Evolutionary conservation across 2,113 vertebrate genomes (phyloP), one percentile per base, ranked within the genome.

Genomic region (Heloderma charlesbogerti): DNA sequence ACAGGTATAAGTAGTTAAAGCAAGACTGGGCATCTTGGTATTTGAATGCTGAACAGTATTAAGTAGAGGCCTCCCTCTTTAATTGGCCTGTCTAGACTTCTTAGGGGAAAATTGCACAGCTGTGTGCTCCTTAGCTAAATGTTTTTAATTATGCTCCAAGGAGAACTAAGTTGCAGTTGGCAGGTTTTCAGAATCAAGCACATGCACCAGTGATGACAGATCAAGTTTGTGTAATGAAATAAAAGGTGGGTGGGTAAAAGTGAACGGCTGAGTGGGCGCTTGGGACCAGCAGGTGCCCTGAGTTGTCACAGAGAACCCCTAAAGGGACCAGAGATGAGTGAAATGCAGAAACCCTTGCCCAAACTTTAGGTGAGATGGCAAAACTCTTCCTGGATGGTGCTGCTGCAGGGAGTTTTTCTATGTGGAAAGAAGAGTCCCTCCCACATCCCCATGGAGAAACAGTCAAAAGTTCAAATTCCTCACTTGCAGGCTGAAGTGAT

Each of bases 71-170:
- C 63, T 71, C 72, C 69, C n/a, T 69, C 78, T 71, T 71, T 51
- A 7, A 22, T 18, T 48, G 4, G 13, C 22, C 16, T 20, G 27
- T 48, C 45, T 51, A 25, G 43, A 67, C 48, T 54, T 22, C 54
- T 37, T 29, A 34, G 20, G 25, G 15, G 40, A 80, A 13, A 25
- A 15, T 9, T 27, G 7, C 7, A 1, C 6, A 25, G 10, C 12
- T 31, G 0, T 1, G 8, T 3, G 2, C 18, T 45, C n/a, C 43
- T 25, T 45, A 6, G 1, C 34, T 5, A 51, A 81, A 29, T 0
- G 2, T 63, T 43, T 51, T n/a, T 13, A 7, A 60, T 84, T 60
- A 9, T 75, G n/a, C 12, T 27, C 27, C 67, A 15, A 71, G 67
- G 37, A 78, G 29, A 72, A 34, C 7, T 27, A 34, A 34, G n/a